phyloP scores from a whole-genome alignment of 2,888 invertebrate species.

The Antitype chi region DNA sequence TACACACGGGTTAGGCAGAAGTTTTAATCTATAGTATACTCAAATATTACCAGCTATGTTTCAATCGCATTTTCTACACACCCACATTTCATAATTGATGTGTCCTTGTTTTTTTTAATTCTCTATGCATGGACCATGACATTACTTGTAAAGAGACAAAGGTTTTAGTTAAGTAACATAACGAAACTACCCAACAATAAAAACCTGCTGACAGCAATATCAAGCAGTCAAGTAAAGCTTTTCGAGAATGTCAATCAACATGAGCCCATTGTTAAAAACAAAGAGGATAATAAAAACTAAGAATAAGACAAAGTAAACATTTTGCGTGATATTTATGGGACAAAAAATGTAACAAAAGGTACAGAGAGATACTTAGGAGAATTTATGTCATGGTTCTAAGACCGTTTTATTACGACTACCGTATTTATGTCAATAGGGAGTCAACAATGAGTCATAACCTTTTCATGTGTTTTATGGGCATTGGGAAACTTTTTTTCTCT shows the following conservation, averaged over 20 bases:
- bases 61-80: not conserved
- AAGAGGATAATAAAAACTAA: constrained; percentile 65
- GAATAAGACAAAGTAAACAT: constrained; percentile 69
- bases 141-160: constrained; percentile 39
- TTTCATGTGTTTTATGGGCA: constrained; percentile 75
- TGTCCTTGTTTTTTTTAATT: not conserved
- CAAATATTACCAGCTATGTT: too few species aligned
- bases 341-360: constrained; percentile 74
- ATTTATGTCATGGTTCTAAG: constrained; percentile 74
- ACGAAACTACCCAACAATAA: constrained; percentile 32
- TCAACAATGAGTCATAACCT: constrained; percentile 82
- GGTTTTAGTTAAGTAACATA: constrained; percentile 31
- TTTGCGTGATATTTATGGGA: constrained; percentile 70
- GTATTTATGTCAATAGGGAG: constrained; percentile 79
- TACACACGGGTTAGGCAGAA: not conserved
- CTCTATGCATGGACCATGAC: not conserved
- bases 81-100: not conserved
- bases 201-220: constrained; percentile 45
- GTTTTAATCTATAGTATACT: too few species aligned
- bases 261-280: constrained; percentile 60
- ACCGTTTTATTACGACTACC: constrained; percentile 76
- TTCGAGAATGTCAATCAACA: constrained; percentile 63
- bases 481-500: constrained; percentile 69
- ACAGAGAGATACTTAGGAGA: constrained; percentile 68
- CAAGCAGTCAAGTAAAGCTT: constrained; percentile 33